These are phyloP conservation scores for Rattus norvegicus DNA, from an alignment of 2,113 vertebrate genomes.

Conservation along the genomic window DNA sequence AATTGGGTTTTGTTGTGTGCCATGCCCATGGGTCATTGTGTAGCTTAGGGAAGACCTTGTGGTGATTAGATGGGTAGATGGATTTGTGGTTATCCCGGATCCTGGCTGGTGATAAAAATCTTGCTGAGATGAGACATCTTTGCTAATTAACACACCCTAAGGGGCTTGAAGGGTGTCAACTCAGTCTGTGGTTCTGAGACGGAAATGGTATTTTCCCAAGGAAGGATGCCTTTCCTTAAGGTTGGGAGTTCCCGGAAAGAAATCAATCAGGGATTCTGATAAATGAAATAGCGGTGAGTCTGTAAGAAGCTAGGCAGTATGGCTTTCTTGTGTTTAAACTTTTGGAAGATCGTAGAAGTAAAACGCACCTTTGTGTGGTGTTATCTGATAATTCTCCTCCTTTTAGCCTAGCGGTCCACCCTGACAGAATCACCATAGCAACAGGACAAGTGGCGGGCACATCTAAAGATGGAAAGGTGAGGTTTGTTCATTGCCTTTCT, in stretches of 20 bases:
- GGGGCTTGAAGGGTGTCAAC: not conserved
- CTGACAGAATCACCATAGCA: constrained; percentile 99
- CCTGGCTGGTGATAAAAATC: not conserved
- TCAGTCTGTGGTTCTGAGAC: not conserved
- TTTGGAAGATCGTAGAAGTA: not conserved
- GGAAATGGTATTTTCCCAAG: not conserved
- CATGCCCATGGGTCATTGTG: not conserved
- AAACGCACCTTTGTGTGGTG: not conserved
- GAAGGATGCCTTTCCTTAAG: not conserved
- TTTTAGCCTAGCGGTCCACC: constrained; percentile 96
- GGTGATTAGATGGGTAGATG: not conserved
- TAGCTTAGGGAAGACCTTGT: not conserved
- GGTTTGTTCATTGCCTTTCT: constrained; percentile 48
- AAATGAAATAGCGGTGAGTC: not conserved
- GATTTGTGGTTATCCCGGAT: not conserved
- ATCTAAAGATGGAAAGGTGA: constrained; percentile 98
- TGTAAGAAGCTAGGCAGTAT: not conserved
- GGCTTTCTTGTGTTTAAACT: not conserved
- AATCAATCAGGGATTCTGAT: not conserved
- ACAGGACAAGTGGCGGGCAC: constrained; percentile 98
- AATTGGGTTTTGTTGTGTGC: not conserved
- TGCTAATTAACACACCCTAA: not conserved
- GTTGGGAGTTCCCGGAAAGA: not conserved
- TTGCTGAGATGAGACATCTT: not conserved
- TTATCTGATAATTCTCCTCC: constrained; percentile 58